Base-by-base conservation (phyloP, 2,888 invertebrate species). In the Linnaemya vulpina region DNA sequence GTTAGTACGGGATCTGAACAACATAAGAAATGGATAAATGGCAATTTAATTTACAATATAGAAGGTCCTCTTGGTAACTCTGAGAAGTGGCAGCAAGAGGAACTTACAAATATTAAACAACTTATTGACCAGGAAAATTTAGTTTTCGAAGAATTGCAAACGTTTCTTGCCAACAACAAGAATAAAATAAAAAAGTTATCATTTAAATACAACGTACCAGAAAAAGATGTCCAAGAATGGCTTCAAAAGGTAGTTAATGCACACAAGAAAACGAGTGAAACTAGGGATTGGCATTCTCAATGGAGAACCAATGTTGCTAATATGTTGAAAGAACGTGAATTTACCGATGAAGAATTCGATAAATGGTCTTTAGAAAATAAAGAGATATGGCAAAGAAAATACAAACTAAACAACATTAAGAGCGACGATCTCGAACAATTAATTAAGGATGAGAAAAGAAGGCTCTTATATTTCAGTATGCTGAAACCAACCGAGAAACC, bases 221-320 rank as follows among this genome's bases (percentile, higher is more conserved):
- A 90, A 9, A 89, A 89, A 17, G 92, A 92, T 79, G 89, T 92
- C 0, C 90, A 92, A 25, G 87, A 89, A 11, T 92, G 91, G 92
- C 89, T 92, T 9, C 87, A 87, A 70, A 89, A 89, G n/a, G 91
- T 91, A 65, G 88, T 91, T 0, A 88, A 89, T 5, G 30, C 30
- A 30, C 5, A 2, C 3, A 30, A 30, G 30, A 2, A 30, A 30
- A 30, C 30, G 30, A 3, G 3, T 3, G 5, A 30, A 30, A 30
- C 30, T 30, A 30, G 2, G 30, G 30, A 30, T 30, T 30, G 30
- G 30, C 30, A 30, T 3, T 3, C 30, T 30, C 30, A 51, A 51
- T 51, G 51, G 51, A 46, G 10, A 51, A 17, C 1, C 1, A 51
- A 20, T 51, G 20, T 17, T 0, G 4, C 15, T 15, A n/a, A 46